Conservation (phyloP, 92 coral and sea anemone genomes). For the Micromussa lordhowensis region DNA sequence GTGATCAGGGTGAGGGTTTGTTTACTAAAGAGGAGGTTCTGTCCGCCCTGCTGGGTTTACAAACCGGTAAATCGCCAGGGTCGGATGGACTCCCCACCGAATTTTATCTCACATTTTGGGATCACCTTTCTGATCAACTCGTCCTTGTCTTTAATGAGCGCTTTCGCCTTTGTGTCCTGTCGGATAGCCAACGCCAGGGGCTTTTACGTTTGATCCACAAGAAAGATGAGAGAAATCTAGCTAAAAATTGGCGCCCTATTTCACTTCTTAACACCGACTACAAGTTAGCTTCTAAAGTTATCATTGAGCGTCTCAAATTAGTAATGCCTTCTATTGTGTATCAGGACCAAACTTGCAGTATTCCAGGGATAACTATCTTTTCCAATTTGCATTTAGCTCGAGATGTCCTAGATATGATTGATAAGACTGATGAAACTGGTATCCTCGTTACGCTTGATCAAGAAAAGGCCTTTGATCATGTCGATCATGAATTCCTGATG, state of each 20-base stretch:
- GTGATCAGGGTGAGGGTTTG: background rate
- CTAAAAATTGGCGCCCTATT: constrained; percentile 28
- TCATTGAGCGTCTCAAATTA: background rate
- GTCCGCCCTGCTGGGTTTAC: background rate
- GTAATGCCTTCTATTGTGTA: constrained; percentile 12
- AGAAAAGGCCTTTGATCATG: constrained; percentile 38
- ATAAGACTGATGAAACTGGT: constrained; percentile 19
- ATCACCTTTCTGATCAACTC: background rate
- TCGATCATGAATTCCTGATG: too few species aligned
- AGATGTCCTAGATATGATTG: background rate
- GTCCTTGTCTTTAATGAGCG: background rate
- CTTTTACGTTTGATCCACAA: background rate
- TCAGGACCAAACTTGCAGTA: constrained; percentile 36
- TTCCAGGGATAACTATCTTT: constrained; percentile 15
- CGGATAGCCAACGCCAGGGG: background rate
- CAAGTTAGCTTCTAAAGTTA: background rate
- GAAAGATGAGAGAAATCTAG: background rate
- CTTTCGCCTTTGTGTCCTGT: background rate
- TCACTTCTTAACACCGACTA: background rate
- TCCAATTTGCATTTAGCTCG: constrained; percentile 12
- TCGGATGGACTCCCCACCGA: constrained; percentile 12
- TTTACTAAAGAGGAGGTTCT: background rate
- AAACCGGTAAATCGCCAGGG: constrained; percentile 33
- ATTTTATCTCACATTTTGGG: constrained; percentile 15
- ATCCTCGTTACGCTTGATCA: constrained; percentile 34